These are phyloP conservation scores for Cyrtonyx montezumae DNA, from an alignment of 2,113 vertebrate species.

Conservation along the genomic window DNA sequence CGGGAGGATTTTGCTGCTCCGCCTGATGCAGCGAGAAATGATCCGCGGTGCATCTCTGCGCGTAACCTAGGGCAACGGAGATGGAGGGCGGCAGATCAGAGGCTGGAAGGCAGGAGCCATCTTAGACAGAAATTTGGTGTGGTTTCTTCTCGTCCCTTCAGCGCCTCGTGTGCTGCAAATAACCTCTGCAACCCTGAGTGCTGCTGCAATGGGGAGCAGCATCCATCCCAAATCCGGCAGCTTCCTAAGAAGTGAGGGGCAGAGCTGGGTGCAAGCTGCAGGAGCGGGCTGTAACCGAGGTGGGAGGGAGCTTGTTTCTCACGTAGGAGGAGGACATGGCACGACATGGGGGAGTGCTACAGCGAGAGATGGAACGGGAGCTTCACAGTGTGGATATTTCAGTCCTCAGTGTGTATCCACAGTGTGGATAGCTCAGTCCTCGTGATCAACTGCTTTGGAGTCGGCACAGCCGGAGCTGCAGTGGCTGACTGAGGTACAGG, in stretches of 20 bases:
- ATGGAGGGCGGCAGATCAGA: conserved; percentile 50
- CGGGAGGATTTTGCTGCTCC: not conserved
- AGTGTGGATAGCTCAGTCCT: too few species aligned
- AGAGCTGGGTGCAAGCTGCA: not conserved
- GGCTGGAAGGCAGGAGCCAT: conserved; percentile 54
- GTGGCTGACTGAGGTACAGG: too few species aligned
- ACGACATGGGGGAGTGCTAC: not conserved
- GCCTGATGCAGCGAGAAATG: not conserved
- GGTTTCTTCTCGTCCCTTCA: not conserved
- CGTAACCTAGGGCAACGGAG: conserved; percentile 16
- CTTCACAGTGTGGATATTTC: not conserved
- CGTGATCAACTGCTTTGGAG: too few species aligned
- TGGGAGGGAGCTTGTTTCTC: not conserved
- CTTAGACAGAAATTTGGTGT: not conserved
- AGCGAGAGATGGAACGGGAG: not conserved
- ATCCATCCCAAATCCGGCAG: not conserved
- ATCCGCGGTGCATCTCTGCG: not conserved
- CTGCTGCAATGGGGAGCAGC: not conserved
- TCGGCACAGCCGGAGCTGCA: too few species aligned
- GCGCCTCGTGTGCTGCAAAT: not conserved
- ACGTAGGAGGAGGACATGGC: not conserved
- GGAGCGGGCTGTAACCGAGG: not conserved
- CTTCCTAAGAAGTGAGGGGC: not conserved
- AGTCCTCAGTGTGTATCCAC: too few species aligned
- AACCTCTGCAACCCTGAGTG: not conserved